A percentile compares a stretch with the other conserved stretches of the same genome.
These are phyloP conservation scores for Propsilocerus akamusi DNA, from an alignment of 1,140 invertebrate species.

Conservation along the genomic window DNA sequence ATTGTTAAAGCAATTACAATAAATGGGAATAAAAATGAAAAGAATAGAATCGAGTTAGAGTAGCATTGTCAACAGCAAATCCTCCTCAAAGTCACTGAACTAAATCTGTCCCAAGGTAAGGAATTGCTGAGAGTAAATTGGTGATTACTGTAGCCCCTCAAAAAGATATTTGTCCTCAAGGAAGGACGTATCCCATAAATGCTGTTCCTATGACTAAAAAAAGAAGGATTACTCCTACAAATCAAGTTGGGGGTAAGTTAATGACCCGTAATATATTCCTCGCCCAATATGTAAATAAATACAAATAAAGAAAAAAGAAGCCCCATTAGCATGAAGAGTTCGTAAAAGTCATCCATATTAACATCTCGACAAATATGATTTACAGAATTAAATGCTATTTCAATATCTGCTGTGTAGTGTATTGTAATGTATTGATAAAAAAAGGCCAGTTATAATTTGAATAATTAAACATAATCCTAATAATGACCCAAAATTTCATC, in stretches of 20 bases:
- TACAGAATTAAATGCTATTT: slow-evolving; percentile 34
- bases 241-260: slow-evolving; percentile 31
- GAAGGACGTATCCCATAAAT: slow-evolving; percentile 48
- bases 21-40: slow-evolving; percentile 51
- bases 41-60: slow-evolving; percentile 48
- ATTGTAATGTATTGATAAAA: slow-evolving; percentile 41
- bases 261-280: slow-evolving; percentile 34
- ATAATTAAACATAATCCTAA: slow-evolving; percentile 35
- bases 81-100: slow-evolving; percentile 48
- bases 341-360: slow-evolving; percentile 34
- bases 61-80: slow-evolving; percentile 45
- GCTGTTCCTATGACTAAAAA: slow-evolving; percentile 40
- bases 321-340: slow-evolving; percentile 32
- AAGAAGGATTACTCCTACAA: slow-evolving; percentile 33
- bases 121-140: slow-evolving; percentile 44
- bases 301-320: slow-evolving; percentile 33
- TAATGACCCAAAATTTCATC: slow-evolving; percentile 34
- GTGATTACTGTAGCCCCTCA: slow-evolving; percentile 55
- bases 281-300: slow-evolving; percentile 30
- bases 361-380: slow-evolving; percentile 31
- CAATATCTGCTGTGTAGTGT: slow-evolving; percentile 31
- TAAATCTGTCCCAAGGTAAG: slow-evolving; percentile 34
- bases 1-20: slow-evolving; percentile 33
- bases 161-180: slow-evolving; percentile 53
- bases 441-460: slow-evolving; percentile 36